Conservation (phyloP, 2,797 vertebrate species). For the Enteromius argenteus region DNA sequence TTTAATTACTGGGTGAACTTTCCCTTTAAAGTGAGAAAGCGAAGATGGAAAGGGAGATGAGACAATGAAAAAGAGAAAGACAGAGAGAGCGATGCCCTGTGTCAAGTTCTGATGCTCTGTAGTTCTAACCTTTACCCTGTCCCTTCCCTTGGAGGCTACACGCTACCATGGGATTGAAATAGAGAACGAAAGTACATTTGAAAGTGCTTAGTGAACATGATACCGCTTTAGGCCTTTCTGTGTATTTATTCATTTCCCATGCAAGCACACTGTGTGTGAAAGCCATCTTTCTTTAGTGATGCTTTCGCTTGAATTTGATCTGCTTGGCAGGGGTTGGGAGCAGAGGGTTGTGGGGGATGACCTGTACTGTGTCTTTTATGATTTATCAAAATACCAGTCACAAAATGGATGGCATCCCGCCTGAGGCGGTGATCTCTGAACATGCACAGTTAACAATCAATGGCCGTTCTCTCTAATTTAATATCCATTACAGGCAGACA, state of each 20-base stretch:
- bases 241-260: slow-evolving; percentile 70
- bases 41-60: slow-evolving; percentile 39
- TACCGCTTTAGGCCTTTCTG: slow-evolving; percentile 68
- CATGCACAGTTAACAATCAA: slow-evolving; percentile 69
- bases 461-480: slow-evolving; percentile 69
- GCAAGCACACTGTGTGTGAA: slow-evolving; percentile 63
- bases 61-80: slow-evolving; percentile 51
- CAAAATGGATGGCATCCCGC: slow-evolving; percentile 62
- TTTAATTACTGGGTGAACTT: background rate
- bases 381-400: slow-evolving; percentile 71
- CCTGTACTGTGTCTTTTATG: slow-evolving; percentile 58
- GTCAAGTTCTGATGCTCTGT: slow-evolving; percentile 82
- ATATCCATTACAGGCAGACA: slow-evolving; percentile 75
- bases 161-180: slow-evolving; percentile 77
- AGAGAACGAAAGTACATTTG: slow-evolving; percentile 79
- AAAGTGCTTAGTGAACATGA: slow-evolving; percentile 76
- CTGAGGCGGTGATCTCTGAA: slow-evolving; percentile 61
- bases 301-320: slow-evolving; percentile 70
- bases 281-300: slow-evolving; percentile 64
- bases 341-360: slow-evolving; percentile 38
- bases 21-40: slow-evolving; percentile 10
- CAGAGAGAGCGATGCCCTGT: slow-evolving; percentile 62
- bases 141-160: slow-evolving; percentile 77
- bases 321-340: slow-evolving; percentile 50
- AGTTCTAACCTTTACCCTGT: slow-evolving; percentile 82